Base-by-base conservation (phyloP, 2,888 invertebrate genomes). In the Apamea crenata region DNA sequence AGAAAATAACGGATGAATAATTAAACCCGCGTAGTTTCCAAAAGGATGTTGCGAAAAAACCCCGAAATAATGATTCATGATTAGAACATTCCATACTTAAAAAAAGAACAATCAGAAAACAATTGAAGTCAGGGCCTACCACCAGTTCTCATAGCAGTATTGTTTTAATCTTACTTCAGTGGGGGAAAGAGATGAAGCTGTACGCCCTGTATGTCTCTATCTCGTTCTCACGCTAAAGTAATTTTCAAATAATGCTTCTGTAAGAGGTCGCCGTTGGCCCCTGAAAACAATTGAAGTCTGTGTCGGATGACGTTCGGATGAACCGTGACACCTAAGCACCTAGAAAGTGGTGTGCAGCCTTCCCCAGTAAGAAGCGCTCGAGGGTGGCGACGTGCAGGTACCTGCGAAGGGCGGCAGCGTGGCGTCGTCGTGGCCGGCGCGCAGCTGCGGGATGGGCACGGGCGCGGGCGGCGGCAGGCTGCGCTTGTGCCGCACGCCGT, bases 361-460 rank as follows among this genome's bases (percentile, higher is more conserved):
- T 83, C 86, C 84, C 50, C 44, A 44, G 44, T 7, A 6, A 36
- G 2, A 7, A 40, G 40, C 40, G 40, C n/a, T n/a, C n/a, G n/a
- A n/a, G n/a, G n/a, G n/a, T 7, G 36, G 36, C 36, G n/a, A n/a
- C n/a, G n/a, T n/a, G 47, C 16, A 82, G 72, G 91, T 95, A 95
- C 95, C 95, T 97, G 97, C 95, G 92, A 97, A 97, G 88, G 95
- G 95, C 90, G 92, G 87, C 88, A 89, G 90, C 53, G 83, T 67
- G 82, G 83, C 83, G 88, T 87, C 47, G 90, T 88, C 92, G 88
- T 84, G 92, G 93, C 97, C 97, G 95, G 97, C 97, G 96, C 99
- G 98, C 96, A 99, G 98, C 97, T 98, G 98, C 95, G 99, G 99
- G 95, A 99, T 99, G 96, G 98, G 98, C 95, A 97, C 97, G 95